phyloP scores from a whole-genome alignment of 2,797 vertebrate species.

The Ctenopoma kingsleyae region DNA sequence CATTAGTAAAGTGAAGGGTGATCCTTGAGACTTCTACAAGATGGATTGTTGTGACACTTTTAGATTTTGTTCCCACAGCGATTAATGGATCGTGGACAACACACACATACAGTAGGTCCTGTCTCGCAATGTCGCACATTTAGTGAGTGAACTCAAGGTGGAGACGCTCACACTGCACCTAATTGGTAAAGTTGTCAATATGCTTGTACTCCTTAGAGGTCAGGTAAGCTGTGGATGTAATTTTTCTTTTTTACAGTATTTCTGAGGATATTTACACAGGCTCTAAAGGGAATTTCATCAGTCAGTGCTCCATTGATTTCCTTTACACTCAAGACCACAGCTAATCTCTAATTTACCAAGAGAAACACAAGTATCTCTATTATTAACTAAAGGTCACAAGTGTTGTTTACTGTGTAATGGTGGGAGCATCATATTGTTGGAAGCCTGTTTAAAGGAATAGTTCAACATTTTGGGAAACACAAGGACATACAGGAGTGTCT shows the following conservation, averaged over 20 bases:
- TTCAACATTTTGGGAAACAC: background rate
- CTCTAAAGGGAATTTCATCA: slow-evolving; percentile 52
- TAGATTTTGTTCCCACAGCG: slow-evolving; percentile 56
- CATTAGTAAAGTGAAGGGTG: slow-evolving; percentile 57
- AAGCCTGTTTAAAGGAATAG: background rate
- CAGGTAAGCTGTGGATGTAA: slow-evolving; percentile 14
- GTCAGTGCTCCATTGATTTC: slow-evolving; percentile 60
- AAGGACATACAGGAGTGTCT: too few relatives aligned
- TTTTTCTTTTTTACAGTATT: slow-evolving; percentile 45
- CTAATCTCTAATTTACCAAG: slow-evolving; percentile 45
- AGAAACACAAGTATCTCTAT: slow-evolving; percentile 18
- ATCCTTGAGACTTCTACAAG: slow-evolving; percentile 65
- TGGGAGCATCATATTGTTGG: background rate
- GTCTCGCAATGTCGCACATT: slow-evolving; percentile 10
- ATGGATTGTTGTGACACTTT: slow-evolving; percentile 53
- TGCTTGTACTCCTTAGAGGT: slow-evolving; percentile 49
- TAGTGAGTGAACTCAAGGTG: slow-evolving; percentile 32
- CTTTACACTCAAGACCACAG: slow-evolving; percentile 23
- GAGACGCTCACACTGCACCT: slow-evolving; percentile 24
- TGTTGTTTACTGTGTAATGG: slow-evolving; percentile 6
- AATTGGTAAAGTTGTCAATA: slow-evolving; percentile 34
- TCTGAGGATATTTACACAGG: slow-evolving; percentile 38
- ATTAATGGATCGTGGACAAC: slow-evolving; percentile 47
- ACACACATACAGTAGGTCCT: slow-evolving; percentile 22
- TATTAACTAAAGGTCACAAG: slow-evolving; percentile 50